These are phyloP conservation scores for Calephelis virginiensis DNA, from an alignment of 1,140 invertebrate genomes.

Conservation along the genomic window DNA sequence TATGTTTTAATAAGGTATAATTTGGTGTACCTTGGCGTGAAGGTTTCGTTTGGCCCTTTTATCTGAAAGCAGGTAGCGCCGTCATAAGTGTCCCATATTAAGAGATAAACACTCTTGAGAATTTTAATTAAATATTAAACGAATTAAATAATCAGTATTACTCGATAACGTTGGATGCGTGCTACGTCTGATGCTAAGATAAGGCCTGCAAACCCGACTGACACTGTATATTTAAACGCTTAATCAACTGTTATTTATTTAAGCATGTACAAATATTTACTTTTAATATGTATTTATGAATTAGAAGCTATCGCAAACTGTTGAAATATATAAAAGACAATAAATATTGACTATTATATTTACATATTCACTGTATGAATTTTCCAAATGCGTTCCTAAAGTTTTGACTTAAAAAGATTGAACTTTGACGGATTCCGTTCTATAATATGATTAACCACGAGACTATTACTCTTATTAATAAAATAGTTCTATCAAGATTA, in stretches of 20 bases:
- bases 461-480: no score
- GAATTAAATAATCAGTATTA: slow-evolving; percentile 78
- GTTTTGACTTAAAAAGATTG: slow-evolving; percentile 17
- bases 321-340: slow-evolving; percentile 40
- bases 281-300: slow-evolving; percentile 33
- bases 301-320: slow-evolving; percentile 43
- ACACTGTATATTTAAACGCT: slow-evolving; percentile 56
- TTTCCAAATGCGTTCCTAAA: slow-evolving; percentile 9
- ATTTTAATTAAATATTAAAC: slow-evolving; percentile 78
- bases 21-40: slow-evolving; percentile 55
- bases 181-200: slow-evolving; percentile 62
- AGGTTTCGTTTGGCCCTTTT: slow-evolving; percentile 51
- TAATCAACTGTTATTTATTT: slow-evolving; percentile 47
- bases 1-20: slow-evolving; percentile 54
- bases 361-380: slow-evolving; percentile 19
- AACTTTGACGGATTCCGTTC: slow-evolving; percentile 14
- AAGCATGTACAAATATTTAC: slow-evolving; percentile 42
- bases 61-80: slow-evolving; percentile 71
- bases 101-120: slow-evolving; percentile 74
- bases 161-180: slow-evolving; percentile 71
- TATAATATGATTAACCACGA: no score
- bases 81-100: slow-evolving; percentile 76
- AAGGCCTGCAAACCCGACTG: slow-evolving; percentile 52
- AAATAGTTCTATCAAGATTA: no score
- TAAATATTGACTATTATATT: slow-evolving; percentile 21